Percentiles rank a stretch among this genome's conserved stretches.
Conservation (phyloP, 2,888 invertebrate genomes). For the Lasioglossum oenotherae region DNA sequence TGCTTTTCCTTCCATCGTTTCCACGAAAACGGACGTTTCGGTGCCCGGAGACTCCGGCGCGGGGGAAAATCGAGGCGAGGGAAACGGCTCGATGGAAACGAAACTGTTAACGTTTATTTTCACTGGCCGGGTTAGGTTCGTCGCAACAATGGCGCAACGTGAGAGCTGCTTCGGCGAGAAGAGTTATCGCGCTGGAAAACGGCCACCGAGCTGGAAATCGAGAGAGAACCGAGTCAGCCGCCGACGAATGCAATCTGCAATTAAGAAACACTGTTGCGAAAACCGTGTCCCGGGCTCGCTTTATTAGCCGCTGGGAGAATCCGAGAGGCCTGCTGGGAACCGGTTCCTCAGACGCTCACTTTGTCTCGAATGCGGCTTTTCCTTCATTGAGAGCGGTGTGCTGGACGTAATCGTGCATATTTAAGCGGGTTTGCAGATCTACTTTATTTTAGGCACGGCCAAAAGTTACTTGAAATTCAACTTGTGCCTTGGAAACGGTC, state of each 20-base stretch:
- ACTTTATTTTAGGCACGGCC: not conserved
- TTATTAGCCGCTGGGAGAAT: constrained; percentile 5
- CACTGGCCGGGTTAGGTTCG: not conserved
- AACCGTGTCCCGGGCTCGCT: not conserved
- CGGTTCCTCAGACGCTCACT: not conserved
- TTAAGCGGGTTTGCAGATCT: not conserved
- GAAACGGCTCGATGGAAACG: not conserved
- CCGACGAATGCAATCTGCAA: not conserved
- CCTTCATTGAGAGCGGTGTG: not conserved
- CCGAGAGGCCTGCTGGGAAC: not conserved
- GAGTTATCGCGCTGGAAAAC: constrained; percentile 7
- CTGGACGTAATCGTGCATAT: not conserved
- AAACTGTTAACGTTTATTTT: not conserved
- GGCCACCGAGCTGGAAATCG: not conserved
- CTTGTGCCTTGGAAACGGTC: not conserved
- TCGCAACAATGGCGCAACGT: not conserved
- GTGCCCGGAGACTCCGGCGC: not conserved
- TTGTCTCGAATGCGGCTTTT: not conserved
- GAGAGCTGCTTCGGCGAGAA: not conserved
- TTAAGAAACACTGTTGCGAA: constrained; percentile 15
- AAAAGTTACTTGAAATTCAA: not conserved
- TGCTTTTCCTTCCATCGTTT: not conserved
- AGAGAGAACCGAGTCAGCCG: not conserved
- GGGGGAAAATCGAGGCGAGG: not conserved
- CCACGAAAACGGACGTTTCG: not conserved